Evolutionary conservation across 2,797 vertebrate species (phyloP).

Genomic region (Harpagifer antarcticus): DNA sequence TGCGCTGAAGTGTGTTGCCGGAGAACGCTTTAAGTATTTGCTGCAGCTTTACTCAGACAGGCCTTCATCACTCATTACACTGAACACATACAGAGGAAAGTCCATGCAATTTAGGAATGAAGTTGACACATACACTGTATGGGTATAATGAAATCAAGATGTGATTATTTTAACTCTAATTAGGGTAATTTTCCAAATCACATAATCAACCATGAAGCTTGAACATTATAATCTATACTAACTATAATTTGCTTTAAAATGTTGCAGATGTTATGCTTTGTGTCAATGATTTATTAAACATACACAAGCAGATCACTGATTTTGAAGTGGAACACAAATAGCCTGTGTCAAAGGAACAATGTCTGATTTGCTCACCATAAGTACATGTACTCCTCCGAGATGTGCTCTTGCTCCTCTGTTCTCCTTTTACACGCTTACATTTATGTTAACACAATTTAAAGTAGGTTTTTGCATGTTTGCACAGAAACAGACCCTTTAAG

Average conservation of each 20-base stretch:
- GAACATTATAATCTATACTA: neutral
- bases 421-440: too few species aligned
- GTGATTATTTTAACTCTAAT: slow-evolving; percentile 1
- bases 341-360: neutral
- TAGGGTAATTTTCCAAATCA: neutral
- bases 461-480: neutral
- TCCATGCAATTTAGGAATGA: neutral
- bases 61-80: neutral
- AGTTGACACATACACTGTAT: slow-evolving; percentile 9
- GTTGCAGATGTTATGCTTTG: neutral
- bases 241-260: neutral
- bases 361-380: neutral
- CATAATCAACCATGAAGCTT: neutral
- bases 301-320: neutral
- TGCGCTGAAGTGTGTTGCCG: neutral
- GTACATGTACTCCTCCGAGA: too few species aligned
- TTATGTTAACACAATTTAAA: neutral
- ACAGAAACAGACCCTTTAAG: neutral
- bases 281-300: neutral
- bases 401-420: neutral
- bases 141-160: neutral
- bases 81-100: slow-evolving; percentile 9
- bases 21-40: slow-evolving; percentile 12
- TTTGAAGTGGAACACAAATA: too few species aligned
- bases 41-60: neutral